Evolutionary conservation across 2,113 vertebrate species (phyloP).

Genomic region (Malurus melanocephalus): DNA sequence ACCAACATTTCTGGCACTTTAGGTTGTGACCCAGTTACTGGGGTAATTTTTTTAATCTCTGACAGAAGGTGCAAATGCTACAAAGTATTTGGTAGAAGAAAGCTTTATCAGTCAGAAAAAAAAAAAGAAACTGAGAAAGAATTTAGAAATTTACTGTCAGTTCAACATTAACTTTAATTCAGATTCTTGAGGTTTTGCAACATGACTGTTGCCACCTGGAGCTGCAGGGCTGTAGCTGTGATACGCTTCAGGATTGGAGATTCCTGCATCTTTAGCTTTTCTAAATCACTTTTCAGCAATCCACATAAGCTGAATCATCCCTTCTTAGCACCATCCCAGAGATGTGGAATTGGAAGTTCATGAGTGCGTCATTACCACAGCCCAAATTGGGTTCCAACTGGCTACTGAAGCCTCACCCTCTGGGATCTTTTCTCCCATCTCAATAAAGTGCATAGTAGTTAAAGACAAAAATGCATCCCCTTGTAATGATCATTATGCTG

Average conservation of each 20-base stretch:
- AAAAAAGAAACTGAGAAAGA: not conserved
- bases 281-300: not conserved
- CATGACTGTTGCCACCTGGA: not conserved
- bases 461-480: not conserved
- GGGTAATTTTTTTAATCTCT: not conserved
- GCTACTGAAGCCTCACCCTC: not conserved
- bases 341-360: not conserved
- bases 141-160: not conserved
- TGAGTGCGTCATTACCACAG: not conserved
- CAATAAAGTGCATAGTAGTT: not conserved
- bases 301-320: not conserved
- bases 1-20: not conserved
- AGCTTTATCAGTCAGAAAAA: not conserved
- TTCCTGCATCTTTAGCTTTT: not conserved
- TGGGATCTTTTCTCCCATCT: not conserved
- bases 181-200: not conserved
- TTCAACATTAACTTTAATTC: not conserved
- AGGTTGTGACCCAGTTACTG: not conserved
- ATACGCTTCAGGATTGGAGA: not conserved
- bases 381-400: not conserved
- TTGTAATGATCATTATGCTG: conserved; percentile 1
- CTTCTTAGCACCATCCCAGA: not conserved
- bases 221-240: not conserved
- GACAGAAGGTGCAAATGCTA: not conserved
- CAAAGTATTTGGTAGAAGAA: not conserved